These are phyloP conservation scores for Ataeniobius toweri DNA, from an alignment of 2,797 vertebrate species.

Conservation along the genomic window DNA sequence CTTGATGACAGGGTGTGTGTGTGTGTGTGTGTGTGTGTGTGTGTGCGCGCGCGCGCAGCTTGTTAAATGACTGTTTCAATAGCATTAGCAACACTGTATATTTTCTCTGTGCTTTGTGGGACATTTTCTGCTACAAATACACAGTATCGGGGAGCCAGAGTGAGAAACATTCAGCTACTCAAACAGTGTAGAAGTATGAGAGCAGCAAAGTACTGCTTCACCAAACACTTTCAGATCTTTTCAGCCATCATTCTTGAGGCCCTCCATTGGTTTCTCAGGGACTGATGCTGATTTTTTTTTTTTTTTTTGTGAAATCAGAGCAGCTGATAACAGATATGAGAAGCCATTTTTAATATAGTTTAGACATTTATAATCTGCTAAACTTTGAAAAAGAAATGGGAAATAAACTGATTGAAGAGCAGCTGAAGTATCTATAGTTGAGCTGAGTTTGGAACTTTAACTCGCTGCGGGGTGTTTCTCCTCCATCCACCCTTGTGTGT, in stretches of 20 bases:
- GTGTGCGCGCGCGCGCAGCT: constrained; percentile 1
- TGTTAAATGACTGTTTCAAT: constrained; percentile 35
- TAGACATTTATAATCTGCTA: no score
- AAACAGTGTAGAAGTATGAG: not conserved
- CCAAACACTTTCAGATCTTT: no score
- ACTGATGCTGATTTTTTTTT: no score
- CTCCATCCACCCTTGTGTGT: constrained; percentile 30
- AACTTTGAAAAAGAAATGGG: no score
- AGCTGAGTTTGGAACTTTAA: not conserved
- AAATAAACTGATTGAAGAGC: no score
- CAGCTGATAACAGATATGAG: no score
- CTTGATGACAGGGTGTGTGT: constrained; percentile 44
- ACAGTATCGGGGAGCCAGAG: constrained; percentile 19
- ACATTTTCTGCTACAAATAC: constrained; percentile 34
- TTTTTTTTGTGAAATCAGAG: no score
- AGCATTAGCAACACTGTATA: constrained; percentile 34
- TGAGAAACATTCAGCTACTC: not conserved
- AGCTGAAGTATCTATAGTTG: not conserved
- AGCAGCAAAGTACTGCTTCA: not conserved
- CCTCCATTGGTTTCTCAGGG: no score
- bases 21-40: constrained; percentile 1
- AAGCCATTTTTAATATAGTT: no score
- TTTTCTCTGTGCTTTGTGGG: constrained; percentile 25
- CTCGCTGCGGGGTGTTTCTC: not conserved
- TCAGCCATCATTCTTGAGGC: no score